Conservation (phyloP, 2,797 vertebrate genomes). For the Tangara arthus region DNA sequence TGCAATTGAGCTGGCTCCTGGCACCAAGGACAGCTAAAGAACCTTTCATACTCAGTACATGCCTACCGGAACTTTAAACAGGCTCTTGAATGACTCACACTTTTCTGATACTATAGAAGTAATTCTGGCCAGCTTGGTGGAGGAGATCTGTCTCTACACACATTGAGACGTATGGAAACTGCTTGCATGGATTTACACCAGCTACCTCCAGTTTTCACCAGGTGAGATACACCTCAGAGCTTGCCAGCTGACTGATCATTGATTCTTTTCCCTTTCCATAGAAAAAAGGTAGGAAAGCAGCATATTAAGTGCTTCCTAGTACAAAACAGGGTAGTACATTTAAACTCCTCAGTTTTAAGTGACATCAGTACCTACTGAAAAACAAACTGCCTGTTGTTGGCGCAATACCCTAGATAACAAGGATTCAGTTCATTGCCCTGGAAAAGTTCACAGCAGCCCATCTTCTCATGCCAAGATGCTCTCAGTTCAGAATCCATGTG, state of each 20-base stretch:
- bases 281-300: neutral
- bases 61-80: neutral
- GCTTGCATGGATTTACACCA: neutral
- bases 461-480: neutral
- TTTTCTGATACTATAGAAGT: neutral
- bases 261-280: neutral
- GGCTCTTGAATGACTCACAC: neutral
- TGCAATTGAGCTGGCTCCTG: neutral
- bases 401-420: neutral
- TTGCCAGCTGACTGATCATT: neutral
- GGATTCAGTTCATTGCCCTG: neutral
- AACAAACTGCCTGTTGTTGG: neutral
- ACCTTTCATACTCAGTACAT: neutral
- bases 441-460: neutral
- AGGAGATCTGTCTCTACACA: neutral
- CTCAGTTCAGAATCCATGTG: neutral
- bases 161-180: neutral
- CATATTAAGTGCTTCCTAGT: neutral
- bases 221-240: neutral
- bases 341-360: neutral
- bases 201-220: neutral
- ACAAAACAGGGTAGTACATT: neutral
- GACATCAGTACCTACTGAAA: neutral
- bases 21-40: neutral
- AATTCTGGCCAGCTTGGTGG: neutral